Evolutionary conservation across 2,888 invertebrate species (phyloP).

Genomic region (Aphelenchoides bicaudatus): DNA sequence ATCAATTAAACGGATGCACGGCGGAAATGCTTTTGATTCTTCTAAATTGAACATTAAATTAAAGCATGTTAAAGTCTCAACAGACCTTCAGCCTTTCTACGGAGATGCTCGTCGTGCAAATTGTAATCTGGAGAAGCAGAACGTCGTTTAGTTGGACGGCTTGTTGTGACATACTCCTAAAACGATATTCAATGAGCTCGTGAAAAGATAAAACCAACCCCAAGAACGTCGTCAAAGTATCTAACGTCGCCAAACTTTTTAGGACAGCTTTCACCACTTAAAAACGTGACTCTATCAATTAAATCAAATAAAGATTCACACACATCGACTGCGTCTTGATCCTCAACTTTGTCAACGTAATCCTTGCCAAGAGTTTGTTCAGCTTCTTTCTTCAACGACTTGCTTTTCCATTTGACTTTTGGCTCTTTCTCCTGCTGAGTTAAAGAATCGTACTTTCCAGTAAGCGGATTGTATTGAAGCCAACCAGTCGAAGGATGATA

Average conservation of each 20-base stretch:
- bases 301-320: slow-evolving; percentile 17
- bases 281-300: too few relatives aligned
- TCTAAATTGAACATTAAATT: slow-evolving; percentile 19
- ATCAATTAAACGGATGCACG: slow-evolving; percentile 48
- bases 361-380: too few relatives aligned
- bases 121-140: too few relatives aligned
- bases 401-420: slow-evolving; percentile 15
- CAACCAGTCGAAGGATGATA: slow-evolving; percentile 41
- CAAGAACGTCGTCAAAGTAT: background rate
- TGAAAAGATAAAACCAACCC: background rate
- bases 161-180: background rate
- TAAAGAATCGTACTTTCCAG: slow-evolving; percentile 22
- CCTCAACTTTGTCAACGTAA: too few relatives aligned
- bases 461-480: slow-evolving; percentile 37
- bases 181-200: background rate
- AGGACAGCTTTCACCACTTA: background rate
- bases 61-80: too few relatives aligned
- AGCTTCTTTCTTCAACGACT: too few relatives aligned
- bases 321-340: slow-evolving; percentile 26
- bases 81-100: slow-evolving; percentile 23
- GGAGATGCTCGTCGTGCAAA: slow-evolving; percentile 23
- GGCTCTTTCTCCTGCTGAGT: slow-evolving; percentile 1
- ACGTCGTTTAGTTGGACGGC: background rate
- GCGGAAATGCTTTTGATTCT: slow-evolving; percentile 44
- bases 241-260: background rate